Evolutionary conservation across 2,113 vertebrate species (phyloP).

Genomic region (Morone chrysops): DNA sequence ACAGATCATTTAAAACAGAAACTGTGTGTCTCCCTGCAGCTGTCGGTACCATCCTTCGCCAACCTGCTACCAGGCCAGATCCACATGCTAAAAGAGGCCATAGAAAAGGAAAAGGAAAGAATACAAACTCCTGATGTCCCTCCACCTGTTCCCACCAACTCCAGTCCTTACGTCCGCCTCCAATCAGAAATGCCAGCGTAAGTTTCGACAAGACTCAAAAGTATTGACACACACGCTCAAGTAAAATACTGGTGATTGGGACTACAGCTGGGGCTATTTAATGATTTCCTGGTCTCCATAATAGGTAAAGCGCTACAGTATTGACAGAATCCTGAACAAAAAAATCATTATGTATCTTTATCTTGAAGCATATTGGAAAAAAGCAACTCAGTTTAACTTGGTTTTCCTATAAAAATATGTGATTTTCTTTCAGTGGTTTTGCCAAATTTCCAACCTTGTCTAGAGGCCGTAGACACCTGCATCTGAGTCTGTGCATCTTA

Average conservation of each 20-base stretch:
- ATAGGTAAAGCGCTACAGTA: background rate
- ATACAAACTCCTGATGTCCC: background rate
- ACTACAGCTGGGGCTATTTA: background rate
- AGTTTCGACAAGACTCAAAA: constrained; percentile 33
- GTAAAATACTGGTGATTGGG: no score
- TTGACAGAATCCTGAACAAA: background rate
- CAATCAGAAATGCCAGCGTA: constrained; percentile 78
- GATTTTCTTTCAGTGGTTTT: background rate
- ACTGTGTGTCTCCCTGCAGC: constrained; percentile 69
- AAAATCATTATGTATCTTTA: background rate
- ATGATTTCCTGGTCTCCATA: background rate
- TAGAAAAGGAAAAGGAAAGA: constrained; percentile 82
- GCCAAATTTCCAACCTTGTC: background rate
- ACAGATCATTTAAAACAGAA: background rate
- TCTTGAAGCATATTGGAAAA: background rate
- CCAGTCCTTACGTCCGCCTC: background rate
- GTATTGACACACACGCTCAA: no score
- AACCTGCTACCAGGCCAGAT: constrained; percentile 89
- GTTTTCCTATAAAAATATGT: background rate
- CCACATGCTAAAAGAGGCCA: constrained; percentile 81
- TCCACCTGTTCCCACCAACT: no score
- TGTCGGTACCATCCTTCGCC: constrained; percentile 81
- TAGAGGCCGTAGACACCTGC: no score
- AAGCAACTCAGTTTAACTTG: background rate
- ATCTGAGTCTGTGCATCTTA: no score